A percentile compares a stretch with the other conserved stretches of the same genome.
phyloP scores from a whole-genome alignment of 2,797 vertebrate genomes.

The Enteromius fasciolatus region DNA sequence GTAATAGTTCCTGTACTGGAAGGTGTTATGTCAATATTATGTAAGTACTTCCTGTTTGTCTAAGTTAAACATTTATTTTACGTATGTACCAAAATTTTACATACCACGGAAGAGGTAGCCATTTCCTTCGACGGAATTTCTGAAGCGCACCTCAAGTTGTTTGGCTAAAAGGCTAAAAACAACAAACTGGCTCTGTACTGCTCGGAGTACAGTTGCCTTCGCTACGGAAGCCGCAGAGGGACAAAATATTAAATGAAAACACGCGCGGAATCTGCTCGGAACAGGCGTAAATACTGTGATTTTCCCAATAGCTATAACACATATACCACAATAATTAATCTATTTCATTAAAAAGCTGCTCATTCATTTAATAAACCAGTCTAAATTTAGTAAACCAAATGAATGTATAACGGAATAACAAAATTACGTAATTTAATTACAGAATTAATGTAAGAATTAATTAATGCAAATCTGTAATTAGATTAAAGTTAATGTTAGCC shows the following conservation, averaged over 20 bases:
- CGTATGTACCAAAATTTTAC: neutral
- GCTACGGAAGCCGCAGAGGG: constrained; percentile 29
- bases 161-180: constrained; percentile 53
- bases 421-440: too few relatives aligned
- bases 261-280: neutral
- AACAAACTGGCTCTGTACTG: constrained; percentile 23
- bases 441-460: too few relatives aligned
- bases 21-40: neutral
- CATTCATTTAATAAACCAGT: neutral
- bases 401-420: neutral
- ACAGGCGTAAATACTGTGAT: neutral
- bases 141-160: neutral
- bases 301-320: too few relatives aligned
- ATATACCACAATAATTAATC: neutral
- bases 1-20: neutral
- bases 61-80: neutral
- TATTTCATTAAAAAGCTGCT: neutral
- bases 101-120: constrained; percentile 9
- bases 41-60: neutral
- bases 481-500: neutral
- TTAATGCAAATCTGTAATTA: neutral
- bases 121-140: neutral
- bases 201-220: neutral
- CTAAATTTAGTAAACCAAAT: neutral
- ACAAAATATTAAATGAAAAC: neutral